These are phyloP conservation scores for Galaxea fascicularis DNA, from an alignment of 92 coral and sea anemone species.

Conservation along the genomic window DNA sequence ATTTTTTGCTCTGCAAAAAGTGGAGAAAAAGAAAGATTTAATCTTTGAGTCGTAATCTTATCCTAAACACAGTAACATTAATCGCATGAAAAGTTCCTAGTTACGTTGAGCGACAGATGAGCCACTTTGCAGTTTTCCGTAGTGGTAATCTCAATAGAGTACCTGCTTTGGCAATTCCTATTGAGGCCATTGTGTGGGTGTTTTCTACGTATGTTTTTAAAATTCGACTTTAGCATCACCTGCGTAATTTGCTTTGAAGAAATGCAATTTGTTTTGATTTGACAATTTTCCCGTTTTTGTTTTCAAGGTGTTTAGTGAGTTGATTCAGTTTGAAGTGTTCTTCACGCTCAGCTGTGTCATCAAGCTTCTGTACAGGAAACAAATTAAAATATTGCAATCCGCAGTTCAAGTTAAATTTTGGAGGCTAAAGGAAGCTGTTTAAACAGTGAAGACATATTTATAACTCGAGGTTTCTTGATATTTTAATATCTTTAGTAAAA, in stretches of 20 bases:
- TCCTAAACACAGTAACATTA: neutral
- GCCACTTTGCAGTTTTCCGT: neutral
- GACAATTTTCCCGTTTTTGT: neutral
- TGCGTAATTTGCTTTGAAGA: neutral
- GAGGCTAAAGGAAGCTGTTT: no score
- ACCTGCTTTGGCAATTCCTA: neutral
- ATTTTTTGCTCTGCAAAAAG: no score
- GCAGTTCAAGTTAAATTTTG: no score
- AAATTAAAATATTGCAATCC: no score
- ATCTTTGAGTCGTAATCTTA: no score
- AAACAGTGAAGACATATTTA: no score
- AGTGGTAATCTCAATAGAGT: neutral
- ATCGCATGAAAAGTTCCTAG: neutral
- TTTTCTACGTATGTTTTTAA: conserved; percentile 6
- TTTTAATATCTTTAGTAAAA: no score
- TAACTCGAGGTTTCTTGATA: no score
- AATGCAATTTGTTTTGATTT: neutral
- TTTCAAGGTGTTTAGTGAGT: neutral
- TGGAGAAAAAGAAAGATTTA: no score
- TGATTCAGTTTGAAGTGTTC: no score
- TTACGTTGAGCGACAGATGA: neutral
- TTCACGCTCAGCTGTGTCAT: no score
- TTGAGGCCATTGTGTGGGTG: neutral
- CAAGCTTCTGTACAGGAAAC: no score
- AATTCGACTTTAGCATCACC: conserved; percentile 8